A percentile compares a stretch with the other conserved stretches of the same genome.
phyloP scores from a whole-genome alignment of 2,888 invertebrate genomes.

The Athalia circularis region DNA sequence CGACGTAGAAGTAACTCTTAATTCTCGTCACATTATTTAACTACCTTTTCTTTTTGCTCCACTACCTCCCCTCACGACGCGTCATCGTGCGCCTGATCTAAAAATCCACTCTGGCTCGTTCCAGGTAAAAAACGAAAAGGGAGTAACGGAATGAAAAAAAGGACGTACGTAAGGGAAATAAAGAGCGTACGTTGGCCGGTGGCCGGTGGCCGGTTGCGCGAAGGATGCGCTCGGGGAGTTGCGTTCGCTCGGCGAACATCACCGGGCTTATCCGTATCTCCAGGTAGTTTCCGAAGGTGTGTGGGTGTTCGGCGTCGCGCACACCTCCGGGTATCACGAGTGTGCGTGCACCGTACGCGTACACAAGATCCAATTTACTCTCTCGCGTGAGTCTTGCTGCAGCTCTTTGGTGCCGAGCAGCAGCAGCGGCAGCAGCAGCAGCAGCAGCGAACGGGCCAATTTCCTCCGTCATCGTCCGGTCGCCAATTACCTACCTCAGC shows the following conservation, averaged over 20 bases:
- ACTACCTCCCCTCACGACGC: background rate
- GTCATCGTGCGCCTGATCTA: constrained; percentile 25
- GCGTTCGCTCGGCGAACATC: constrained; percentile 34
- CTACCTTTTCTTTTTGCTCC: background rate
- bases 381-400: background rate
- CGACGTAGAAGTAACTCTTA: too few species aligned
- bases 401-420: background rate
- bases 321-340: background rate
- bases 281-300: background rate
- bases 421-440: background rate
- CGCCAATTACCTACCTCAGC: constrained; percentile 27
- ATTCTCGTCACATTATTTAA: background rate
- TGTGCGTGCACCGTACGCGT: background rate
- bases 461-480: constrained; percentile 33
- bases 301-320: background rate
- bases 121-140: background rate
- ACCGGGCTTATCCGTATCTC: constrained; percentile 30
- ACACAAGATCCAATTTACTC: constrained; percentile 42
- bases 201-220: constrained; percentile 20
- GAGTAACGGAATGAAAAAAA: constrained; percentile 15
- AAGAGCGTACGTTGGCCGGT: constrained; percentile 42
- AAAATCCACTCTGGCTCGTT: constrained; percentile 32
- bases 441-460: constrained; percentile 31
- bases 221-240: constrained; percentile 37
- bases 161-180: constrained; percentile 49